A percentile compares a stretch with the other conserved stretches of the same genome.
Conservation (phyloP, 1,140 invertebrate genomes). For the Leptoteleia sp. region DNA sequence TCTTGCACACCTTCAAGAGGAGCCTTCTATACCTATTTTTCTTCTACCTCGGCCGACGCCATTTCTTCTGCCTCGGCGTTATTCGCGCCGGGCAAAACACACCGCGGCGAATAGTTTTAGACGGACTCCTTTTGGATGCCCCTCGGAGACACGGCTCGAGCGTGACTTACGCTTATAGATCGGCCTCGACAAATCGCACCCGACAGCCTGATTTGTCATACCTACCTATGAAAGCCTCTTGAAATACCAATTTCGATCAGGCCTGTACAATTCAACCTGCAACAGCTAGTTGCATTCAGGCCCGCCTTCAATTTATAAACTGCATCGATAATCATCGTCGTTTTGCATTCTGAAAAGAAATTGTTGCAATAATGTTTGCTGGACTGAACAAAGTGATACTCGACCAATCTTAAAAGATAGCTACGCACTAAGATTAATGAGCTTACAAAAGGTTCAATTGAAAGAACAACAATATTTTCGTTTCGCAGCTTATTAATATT, state of each 20-base stretch:
- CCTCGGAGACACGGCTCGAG: background rate
- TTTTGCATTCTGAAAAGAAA: no score
- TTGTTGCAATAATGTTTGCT: no score
- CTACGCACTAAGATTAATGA: no score
- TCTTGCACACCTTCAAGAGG: slow-evolving; percentile 18
- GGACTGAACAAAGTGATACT: no score
- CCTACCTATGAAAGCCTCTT: background rate
- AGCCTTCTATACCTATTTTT: slow-evolving; percentile 10
- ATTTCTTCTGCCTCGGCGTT: slow-evolving; percentile 9
- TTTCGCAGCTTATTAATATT: no score
- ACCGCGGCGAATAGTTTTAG: slow-evolving; percentile 34
- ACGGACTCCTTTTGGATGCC: slow-evolving; percentile 25
- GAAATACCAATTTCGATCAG: slow-evolving; percentile 20
- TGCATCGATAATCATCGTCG: no score
- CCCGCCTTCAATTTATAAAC: slow-evolving; percentile 7
- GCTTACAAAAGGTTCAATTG: no score
- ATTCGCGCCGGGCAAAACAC: slow-evolving; percentile 38
- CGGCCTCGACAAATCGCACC: slow-evolving; percentile 32
- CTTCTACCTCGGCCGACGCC: background rate
- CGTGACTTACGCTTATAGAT: slow-evolving; percentile 7
- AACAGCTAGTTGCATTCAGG: no score
- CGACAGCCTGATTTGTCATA: slow-evolving; percentile 30
- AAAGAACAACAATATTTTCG: no score
- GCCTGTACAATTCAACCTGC: no score
- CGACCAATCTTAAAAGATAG: no score